Evolutionary conservation across 2,888 invertebrate genomes (phyloP).

Genomic region (Cheilosia impressa): DNA sequence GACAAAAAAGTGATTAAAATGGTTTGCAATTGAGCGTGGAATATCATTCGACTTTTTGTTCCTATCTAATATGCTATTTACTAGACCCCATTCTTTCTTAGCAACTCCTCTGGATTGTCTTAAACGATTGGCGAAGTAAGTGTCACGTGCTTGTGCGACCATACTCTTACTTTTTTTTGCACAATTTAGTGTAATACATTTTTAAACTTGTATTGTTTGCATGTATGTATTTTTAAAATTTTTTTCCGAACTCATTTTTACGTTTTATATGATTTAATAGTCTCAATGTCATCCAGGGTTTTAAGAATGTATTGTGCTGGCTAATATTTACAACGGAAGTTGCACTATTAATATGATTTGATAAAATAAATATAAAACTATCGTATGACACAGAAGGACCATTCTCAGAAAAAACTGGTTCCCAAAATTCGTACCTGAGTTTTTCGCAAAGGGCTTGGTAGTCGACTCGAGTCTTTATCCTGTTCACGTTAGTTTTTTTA

Average conservation of each 20-base stretch:
- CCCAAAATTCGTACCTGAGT: conserved; percentile 5
- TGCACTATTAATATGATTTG: not conserved
- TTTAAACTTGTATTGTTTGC: not conserved
- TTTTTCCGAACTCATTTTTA: conserved; percentile 8
- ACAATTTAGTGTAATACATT: not conserved
- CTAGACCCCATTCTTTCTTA: too few species aligned
- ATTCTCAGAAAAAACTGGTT: not conserved
- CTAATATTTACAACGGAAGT: not conserved
- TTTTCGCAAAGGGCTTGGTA: not conserved
- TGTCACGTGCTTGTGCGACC: conserved; percentile 6
- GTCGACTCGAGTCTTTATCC: not conserved
- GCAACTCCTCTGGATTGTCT: not conserved
- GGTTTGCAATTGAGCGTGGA: conserved; percentile 2
- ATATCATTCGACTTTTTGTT: not conserved
- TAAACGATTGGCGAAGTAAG: too few species aligned
- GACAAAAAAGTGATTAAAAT: not conserved
- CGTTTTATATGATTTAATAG: not conserved
- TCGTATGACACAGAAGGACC: conserved; percentile 5
- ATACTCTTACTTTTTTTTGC: not conserved
- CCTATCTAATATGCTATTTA: too few species aligned
- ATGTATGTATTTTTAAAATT: not conserved
- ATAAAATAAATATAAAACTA: not conserved
- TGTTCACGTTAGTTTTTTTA: not conserved
- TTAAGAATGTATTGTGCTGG: not conserved
- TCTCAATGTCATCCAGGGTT: not conserved